Evolutionary conservation across 2,113 vertebrate genomes (phyloP).

Genomic region (Macaca nemestrina): DNA sequence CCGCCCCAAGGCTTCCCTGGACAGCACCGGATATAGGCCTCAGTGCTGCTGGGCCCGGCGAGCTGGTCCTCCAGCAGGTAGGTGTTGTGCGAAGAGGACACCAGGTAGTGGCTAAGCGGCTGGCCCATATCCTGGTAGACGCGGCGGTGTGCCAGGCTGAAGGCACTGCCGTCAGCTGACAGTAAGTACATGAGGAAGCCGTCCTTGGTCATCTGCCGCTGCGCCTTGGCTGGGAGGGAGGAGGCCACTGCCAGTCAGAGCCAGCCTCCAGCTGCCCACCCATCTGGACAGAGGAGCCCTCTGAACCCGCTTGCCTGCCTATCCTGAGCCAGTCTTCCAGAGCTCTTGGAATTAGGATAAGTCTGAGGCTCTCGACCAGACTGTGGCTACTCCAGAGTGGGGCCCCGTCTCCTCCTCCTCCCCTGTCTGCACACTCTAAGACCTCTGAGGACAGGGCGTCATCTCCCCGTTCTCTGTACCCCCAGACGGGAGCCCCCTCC

Average conservation of each 20-base stretch:
- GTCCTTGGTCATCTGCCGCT: constrained; percentile 92
- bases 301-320: background rate
- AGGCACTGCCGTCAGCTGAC: constrained; percentile 87
- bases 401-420: background rate
- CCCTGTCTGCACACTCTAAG: background rate
- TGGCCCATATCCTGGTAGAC: constrained; percentile 97
- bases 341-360: background rate
- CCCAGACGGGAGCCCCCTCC: background rate
- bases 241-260: background rate
- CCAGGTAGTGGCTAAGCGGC: constrained; percentile 94
- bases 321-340: background rate
- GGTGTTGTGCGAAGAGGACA: constrained; percentile 98
- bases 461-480: background rate
- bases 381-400: background rate
- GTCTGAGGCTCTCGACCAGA: background rate
- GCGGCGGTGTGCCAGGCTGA: constrained; percentile 87
- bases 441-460: background rate
- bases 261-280: background rate
- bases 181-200: constrained; percentile 95
- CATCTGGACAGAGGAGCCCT: background rate
- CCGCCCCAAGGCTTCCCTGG: background rate
- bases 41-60: constrained; percentile 95
- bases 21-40: constrained; percentile 94
- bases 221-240: constrained; percentile 87
- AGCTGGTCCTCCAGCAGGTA: constrained; percentile 97